Conservation (phyloP, 2,888 invertebrate genomes). For the Allolobophora icterica region DNA sequence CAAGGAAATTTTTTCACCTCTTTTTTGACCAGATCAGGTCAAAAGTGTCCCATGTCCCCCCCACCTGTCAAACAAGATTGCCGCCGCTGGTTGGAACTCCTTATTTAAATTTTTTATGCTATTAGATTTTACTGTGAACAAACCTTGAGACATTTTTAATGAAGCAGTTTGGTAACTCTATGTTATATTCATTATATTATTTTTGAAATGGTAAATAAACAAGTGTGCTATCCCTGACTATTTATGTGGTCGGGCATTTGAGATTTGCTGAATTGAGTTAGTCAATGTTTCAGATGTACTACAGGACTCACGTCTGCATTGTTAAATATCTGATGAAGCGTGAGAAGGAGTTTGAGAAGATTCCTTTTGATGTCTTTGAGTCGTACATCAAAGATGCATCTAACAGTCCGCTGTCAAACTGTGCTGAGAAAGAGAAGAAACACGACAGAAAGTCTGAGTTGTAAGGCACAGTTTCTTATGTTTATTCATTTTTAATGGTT, state of each 20-base stretch:
- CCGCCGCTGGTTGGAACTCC: background rate
- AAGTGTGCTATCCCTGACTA: too few relatives aligned
- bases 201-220: background rate
- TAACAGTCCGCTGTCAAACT: slow-evolving; percentile 61
- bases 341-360: slow-evolving; percentile 47
- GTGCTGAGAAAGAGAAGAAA: slow-evolving; percentile 51
- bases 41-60: too few relatives aligned
- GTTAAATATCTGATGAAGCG: slow-evolving; percentile 75
- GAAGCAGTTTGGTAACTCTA: background rate
- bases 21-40: too few relatives aligned
- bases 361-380: slow-evolving; percentile 56
- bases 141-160: background rate
- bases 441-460: slow-evolving; percentile 23
- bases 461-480: background rate
- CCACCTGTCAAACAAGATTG: too few relatives aligned
- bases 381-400: slow-evolving; percentile 60
- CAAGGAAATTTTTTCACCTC: too few relatives aligned
- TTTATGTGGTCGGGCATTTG: slow-evolving; percentile 49
- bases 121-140: background rate
- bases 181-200: background rate
- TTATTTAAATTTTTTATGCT: background rate
- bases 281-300: slow-evolving; percentile 64
- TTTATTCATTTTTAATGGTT: background rate
- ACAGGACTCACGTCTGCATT: slow-evolving; percentile 84
- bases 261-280: background rate